Percentiles rank a stretch among this genome's conserved stretches.
phyloP scores from a whole-genome alignment of 2,888 invertebrate species.

The Caenorhabditis virilis region DNA sequence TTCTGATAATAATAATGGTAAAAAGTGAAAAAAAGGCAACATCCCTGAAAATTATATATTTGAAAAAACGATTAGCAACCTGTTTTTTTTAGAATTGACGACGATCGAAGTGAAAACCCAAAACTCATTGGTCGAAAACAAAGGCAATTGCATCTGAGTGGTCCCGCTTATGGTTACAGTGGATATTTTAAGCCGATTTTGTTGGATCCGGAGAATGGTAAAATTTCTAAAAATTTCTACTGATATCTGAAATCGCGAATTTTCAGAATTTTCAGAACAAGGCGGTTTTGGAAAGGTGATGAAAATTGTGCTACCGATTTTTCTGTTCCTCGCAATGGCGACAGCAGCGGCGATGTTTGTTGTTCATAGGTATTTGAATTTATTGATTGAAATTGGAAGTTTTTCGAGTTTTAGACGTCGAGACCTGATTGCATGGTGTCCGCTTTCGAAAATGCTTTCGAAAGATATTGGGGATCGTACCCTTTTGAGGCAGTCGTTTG shows the following conservation, averaged over 20 bases:
- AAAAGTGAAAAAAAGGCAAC: no score
- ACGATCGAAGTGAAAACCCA: neutral
- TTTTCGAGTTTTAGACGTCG: no score
- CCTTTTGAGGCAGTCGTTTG: conserved; percentile 34
- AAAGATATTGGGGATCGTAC: conserved; percentile 38
- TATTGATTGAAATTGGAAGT: no score
- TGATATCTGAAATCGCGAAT: neutral
- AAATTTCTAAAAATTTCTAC: neutral
- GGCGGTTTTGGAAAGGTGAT: conserved; percentile 16
- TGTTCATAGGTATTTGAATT: no score
- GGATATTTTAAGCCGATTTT: conserved; percentile 65
- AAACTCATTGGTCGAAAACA: conserved; percentile 15
- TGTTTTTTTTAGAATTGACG: neutral
- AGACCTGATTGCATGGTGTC: conserved; percentile 20
- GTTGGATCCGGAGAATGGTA: conserved; percentile 38
- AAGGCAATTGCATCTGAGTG: conserved; percentile 44
- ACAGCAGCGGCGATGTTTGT: conserved; percentile 25
- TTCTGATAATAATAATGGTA: no score
- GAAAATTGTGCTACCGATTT: conserved; percentile 30
- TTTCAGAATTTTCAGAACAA: neutral
- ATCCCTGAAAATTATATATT: no score
- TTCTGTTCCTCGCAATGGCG: conserved; percentile 33
- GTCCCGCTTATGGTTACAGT: conserved; percentile 65
- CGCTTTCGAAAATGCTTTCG: conserved; percentile 32
- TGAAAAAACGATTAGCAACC: no score